Conservation (phyloP, 2,888 invertebrate genomes). For the Aphidoletes aphidimyza region DNA sequence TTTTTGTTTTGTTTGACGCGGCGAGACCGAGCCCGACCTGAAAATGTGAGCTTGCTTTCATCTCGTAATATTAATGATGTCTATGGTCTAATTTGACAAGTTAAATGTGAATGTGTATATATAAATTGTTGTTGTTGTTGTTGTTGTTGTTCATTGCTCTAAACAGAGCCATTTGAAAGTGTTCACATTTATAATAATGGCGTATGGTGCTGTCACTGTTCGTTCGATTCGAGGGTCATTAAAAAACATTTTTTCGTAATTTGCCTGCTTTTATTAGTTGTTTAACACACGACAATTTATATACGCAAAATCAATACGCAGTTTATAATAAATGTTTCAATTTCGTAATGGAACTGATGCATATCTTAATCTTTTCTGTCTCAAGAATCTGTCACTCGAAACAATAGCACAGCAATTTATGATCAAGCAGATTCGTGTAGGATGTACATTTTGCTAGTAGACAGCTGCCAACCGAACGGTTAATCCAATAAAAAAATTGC, state of each 20-base stretch:
- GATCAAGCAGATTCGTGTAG: not conserved
- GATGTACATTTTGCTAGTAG: not conserved
- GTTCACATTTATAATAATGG: not conserved
- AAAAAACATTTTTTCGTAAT: slow-evolving; percentile 21
- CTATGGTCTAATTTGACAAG: slow-evolving; percentile 35
- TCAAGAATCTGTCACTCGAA: not conserved
- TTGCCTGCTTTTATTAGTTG: not conserved
- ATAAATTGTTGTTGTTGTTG: not conserved
- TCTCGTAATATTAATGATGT: slow-evolving; percentile 30
- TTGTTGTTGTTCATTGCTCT: no score
- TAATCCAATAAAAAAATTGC: slow-evolving; percentile 34
- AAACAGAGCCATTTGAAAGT: not conserved
- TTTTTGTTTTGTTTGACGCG: not conserved
- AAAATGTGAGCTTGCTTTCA: not conserved
- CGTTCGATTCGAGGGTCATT: not conserved
- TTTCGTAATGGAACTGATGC: not conserved
- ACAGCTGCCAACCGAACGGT: not conserved
- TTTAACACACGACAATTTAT: not conserved
- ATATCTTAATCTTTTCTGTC: not conserved
- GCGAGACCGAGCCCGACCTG: not conserved
- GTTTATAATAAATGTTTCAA: slow-evolving; percentile 3
- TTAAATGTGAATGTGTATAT: not conserved
- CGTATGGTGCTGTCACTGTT: not conserved
- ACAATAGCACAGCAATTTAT: not conserved
- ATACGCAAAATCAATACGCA: slow-evolving; percentile 38